Conservation (phyloP, 2,113 vertebrate genomes). For the Corythornis madagascariensis region DNA sequence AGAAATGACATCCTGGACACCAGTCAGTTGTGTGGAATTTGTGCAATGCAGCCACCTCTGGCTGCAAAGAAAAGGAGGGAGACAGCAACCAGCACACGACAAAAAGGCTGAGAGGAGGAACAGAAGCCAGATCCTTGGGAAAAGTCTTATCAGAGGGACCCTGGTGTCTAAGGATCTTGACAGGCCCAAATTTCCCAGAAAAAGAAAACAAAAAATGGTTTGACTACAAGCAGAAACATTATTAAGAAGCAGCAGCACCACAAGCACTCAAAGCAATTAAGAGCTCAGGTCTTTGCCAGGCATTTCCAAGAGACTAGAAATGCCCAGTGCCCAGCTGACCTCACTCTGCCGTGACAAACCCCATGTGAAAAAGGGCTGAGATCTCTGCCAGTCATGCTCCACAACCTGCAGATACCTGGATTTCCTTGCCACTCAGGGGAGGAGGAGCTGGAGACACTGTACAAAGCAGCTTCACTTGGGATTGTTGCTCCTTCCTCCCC, state of each 20-base stretch:
- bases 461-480: neutral
- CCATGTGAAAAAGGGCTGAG: fast-evolving
- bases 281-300: neutral
- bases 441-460: neutral
- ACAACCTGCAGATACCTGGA: neutral
- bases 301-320: neutral
- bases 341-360: neutral
- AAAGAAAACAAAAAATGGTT: neutral
- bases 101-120: neutral
- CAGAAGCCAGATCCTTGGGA: fast-evolving
- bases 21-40: fast-evolving
- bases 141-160: neutral
- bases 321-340: neutral
- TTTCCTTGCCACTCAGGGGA: neutral
- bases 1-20: neutral
- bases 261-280: neutral
- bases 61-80: neutral
- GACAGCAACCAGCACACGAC: fast-evolving
- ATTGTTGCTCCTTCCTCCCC: neutral
- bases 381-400: neutral
- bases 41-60: neutral
- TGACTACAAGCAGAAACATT: neutral
- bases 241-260: neutral
- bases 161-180: neutral
- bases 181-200: neutral